A percentile compares a stretch with the other conserved stretches of the same genome.
phyloP scores from a whole-genome alignment of 1,140 invertebrate genomes.

The Saxidomus purpurata region DNA sequence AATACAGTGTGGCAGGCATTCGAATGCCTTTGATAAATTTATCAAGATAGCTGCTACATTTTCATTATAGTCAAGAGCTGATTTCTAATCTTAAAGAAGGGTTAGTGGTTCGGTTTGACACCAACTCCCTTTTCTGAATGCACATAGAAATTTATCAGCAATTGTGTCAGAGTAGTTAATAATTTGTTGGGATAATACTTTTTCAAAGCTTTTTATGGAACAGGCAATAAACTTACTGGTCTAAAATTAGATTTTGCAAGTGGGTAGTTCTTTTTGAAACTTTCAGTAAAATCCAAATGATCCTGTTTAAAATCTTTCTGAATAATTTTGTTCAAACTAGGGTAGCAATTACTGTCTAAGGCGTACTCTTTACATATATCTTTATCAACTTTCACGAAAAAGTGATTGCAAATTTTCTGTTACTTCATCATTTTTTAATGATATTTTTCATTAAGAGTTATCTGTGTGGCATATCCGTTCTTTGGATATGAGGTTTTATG shows the following conservation, averaged over 20 bases:
- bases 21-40: slow-evolving; percentile 29
- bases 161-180: neutral
- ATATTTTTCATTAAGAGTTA: no score
- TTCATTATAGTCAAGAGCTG: neutral
- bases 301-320: no score
- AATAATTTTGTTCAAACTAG: no score
- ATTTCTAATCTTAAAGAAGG: slow-evolving; percentile 5
- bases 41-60: slow-evolving; percentile 27
- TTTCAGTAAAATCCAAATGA: neutral
- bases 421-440: no score
- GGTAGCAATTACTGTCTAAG: no score
- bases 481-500: no score
- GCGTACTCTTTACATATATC: no score
- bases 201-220: neutral
- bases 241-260: slow-evolving; percentile 7
- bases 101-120: neutral
- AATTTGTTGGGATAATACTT: neutral
- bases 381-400: no score
- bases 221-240: slow-evolving; percentile 21
- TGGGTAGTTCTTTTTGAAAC: neutral
- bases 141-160: slow-evolving; percentile 7
- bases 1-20: neutral
- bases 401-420: no score
- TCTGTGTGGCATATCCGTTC: no score
- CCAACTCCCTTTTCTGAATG: neutral